Evolutionary conservation across 1,140 invertebrate genomes (phyloP).

Genomic region (Hypsibius dujardini): DNA sequence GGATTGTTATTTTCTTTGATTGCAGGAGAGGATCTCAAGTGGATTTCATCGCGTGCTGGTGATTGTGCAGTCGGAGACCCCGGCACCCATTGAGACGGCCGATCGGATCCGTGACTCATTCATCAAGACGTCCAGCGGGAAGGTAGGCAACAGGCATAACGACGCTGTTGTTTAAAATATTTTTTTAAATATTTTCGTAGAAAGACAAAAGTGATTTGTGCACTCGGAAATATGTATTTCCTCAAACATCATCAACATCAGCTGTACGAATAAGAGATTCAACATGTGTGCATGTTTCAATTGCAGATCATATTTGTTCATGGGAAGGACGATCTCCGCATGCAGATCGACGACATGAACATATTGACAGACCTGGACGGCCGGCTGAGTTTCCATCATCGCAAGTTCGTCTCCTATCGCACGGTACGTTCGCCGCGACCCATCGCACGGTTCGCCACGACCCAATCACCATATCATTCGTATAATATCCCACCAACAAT

Average conservation of each 20-base stretch:
- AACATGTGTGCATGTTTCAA: no score
- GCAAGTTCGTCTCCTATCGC: constrained; percentile 11
- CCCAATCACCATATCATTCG: no score
- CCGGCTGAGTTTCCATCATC: constrained; percentile 5
- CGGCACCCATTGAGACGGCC: constrained; percentile 5
- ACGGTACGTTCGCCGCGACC: neutral
- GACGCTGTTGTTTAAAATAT: no score
- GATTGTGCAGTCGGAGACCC: neutral
- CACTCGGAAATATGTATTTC: no score
- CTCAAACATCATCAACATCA: no score
- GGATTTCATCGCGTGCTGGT: neutral
- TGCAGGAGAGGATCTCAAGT: neutral
- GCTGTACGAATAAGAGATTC: no score
- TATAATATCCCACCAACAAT: no score
- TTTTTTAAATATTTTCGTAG: no score
- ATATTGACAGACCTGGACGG: neutral
- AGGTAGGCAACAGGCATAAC: constrained; percentile 8
- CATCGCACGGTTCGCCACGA: no score
- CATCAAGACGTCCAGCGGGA: neutral
- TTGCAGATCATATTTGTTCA: constrained; percentile 15
- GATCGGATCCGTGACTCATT: neutral
- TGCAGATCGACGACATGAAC: constrained; percentile 16
- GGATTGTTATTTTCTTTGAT: no score
- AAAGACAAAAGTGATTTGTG: no score
- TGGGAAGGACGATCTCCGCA: neutral